phyloP scores from a whole-genome alignment of 1,140 invertebrate species.

The Heliothis virescens region DNA sequence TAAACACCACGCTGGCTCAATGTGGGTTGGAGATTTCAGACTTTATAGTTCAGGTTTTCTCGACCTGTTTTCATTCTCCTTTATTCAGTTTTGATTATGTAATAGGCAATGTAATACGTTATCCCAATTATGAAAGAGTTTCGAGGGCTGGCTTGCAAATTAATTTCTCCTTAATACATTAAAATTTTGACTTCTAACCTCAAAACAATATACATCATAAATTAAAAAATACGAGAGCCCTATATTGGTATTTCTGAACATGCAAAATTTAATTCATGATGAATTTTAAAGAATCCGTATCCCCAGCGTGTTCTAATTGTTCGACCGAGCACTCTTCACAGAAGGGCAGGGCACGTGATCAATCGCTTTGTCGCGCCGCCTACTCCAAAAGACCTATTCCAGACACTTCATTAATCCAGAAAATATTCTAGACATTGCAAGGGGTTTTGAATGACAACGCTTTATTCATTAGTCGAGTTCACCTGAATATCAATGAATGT shows the following conservation, averaged over 20 bases:
- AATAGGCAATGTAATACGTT: too few species aligned
- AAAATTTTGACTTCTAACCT: too few species aligned
- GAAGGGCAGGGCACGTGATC: constrained; percentile 52
- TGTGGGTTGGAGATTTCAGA: too few species aligned
- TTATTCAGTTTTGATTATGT: too few species aligned
- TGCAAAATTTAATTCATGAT: constrained; percentile 36
- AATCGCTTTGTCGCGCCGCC: constrained; percentile 54
- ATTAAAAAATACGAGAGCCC: neutral
- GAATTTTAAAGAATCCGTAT: constrained; percentile 28
- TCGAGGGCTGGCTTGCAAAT: too few species aligned
- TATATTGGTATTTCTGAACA: constrained; percentile 7
- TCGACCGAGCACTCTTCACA: constrained; percentile 17
- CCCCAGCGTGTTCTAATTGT: constrained; percentile 42
- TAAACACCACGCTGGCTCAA: too few species aligned
- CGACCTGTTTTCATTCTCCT: too few species aligned
- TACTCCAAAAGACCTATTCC: constrained; percentile 6
- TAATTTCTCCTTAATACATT: too few species aligned
- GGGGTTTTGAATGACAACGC: neutral
- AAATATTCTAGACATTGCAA: neutral
- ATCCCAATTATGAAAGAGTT: too few species aligned
- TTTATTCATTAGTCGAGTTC: neutral
- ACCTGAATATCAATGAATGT: too few species aligned
- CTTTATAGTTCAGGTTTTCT: too few species aligned
- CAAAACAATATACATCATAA: neutral
- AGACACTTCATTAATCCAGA: constrained; percentile 19